Percentiles rank a stretch among this genome's conserved stretches.
Conservation (phyloP, 1,140 invertebrate species). For the Brachionus calyciflorus region DNA sequence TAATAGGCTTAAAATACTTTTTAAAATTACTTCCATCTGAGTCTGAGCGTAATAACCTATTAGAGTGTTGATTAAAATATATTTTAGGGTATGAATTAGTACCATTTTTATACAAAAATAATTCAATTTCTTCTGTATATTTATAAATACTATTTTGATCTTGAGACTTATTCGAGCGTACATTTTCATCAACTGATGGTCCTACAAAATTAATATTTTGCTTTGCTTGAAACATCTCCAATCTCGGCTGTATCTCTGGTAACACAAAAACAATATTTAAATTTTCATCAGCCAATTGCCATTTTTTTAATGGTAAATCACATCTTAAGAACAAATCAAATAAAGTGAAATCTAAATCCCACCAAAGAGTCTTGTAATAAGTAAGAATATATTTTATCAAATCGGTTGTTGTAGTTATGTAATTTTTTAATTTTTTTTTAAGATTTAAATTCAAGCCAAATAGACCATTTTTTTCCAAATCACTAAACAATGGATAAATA, state of each 20-base stretch:
- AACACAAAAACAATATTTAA: constrained; percentile 39
- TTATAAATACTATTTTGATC: background rate
- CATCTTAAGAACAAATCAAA: constrained; percentile 10
- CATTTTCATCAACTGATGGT: constrained; percentile 24
- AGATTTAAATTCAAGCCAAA: background rate
- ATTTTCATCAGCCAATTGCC: constrained; percentile 24
- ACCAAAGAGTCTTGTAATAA: constrained; percentile 45
- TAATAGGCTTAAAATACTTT: constrained; percentile 13
- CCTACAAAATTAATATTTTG: constrained; percentile 33
- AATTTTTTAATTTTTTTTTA: background rate
- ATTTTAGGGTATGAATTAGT: too few species aligned
- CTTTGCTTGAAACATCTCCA: background rate
- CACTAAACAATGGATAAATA: constrained; percentile 40
- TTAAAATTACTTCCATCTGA: constrained; percentile 40
- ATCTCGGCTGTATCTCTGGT: constrained; percentile 40
- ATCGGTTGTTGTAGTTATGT: background rate
- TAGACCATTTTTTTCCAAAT: constrained; percentile 41
- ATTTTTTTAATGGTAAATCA: constrained; percentile 1
- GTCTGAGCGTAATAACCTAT: background rate
- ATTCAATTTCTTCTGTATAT: constrained; percentile 5
- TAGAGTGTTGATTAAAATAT: background rate
- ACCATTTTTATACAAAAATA: constrained; percentile 18
- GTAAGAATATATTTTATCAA: constrained; percentile 23
- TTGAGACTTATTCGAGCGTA: background rate
- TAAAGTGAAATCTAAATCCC: constrained; percentile 28